phyloP scores from a whole-genome alignment of 1,140 invertebrate genomes.

The Drosophila kurseongensis region DNA sequence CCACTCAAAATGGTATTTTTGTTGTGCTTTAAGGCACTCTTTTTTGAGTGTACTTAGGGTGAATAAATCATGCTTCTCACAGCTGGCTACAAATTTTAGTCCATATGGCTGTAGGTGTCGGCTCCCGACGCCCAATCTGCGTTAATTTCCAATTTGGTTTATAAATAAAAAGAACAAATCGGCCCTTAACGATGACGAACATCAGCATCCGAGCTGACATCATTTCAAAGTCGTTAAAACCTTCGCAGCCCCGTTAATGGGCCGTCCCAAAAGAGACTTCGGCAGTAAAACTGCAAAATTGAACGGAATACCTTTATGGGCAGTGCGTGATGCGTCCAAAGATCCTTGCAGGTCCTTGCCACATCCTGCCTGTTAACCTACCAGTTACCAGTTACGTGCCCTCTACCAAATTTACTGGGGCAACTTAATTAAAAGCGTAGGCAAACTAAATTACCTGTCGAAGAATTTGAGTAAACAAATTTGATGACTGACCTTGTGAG shows the following conservation, averaged over 20 bases:
- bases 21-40: background rate
- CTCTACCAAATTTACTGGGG: slow-evolving; percentile 17
- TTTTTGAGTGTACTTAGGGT: slow-evolving; percentile 34
- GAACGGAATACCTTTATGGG: slow-evolving; percentile 45
- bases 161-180: slow-evolving; percentile 55
- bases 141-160: slow-evolving; percentile 60
- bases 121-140: slow-evolving; percentile 40
- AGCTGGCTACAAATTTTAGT: slow-evolving; percentile 37
- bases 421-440: slow-evolving; percentile 56
- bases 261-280: slow-evolving; percentile 33
- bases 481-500: slow-evolving; percentile 37
- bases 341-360: slow-evolving; percentile 21
- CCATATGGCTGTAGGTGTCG: slow-evolving; percentile 57
- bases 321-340: slow-evolving; percentile 30
- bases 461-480: slow-evolving; percentile 48
- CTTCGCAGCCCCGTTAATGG: slow-evolving; percentile 32
- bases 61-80: slow-evolving; percentile 49
- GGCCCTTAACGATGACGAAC: slow-evolving; percentile 40
- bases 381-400: slow-evolving; percentile 29
- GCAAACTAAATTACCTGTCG: slow-evolving; percentile 58
- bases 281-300: slow-evolving; percentile 50
- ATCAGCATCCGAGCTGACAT: slow-evolving; percentile 52
- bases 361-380: background rate
- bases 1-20: background rate
- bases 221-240: slow-evolving; percentile 55